Base-by-base conservation (phyloP, 2,113 vertebrate species). In the Zonotrichia leucophrys region DNA sequence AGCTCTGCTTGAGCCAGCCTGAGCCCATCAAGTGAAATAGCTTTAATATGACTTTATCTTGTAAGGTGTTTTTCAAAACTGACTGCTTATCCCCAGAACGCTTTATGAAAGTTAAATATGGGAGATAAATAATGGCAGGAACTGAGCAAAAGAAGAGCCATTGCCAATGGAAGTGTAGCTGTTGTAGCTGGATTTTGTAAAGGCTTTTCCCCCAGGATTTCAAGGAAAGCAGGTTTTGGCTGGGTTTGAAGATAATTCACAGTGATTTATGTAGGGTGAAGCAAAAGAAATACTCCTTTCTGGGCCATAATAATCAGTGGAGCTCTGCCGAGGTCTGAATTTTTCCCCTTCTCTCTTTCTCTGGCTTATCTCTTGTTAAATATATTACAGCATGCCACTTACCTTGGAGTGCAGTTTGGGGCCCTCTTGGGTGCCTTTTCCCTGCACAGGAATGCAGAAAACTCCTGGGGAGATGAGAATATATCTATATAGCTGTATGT, bases 11-110 rank as follows among this genome's bases (percentile, higher is more conserved):
- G 81, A 95, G 70, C 62, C 76, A 95, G 85, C 35, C 35, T 56
- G n/a, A 96, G 90, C 94, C 85, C 59, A 83, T 95, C 90, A 82
- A 68, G 93, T 80, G 74, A 89, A 95, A 95, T 83, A 84, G 89
- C 88, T 93, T 95, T 87, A 87, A 79, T 92, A 74, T 81, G 83
- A 62, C 90, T 96, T 93, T 95, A 89, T 95, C 94, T 94, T 90
- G 85, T 87, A 92, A 87, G 83, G 83, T 94, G 94, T 95, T 97
- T 95, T 93, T 97, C 93, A 93, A 94, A 96, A 90, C 69, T 90
- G 91, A 84, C 90, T 94, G 79, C 83, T 91, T 90, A 90, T 93
- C 77, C 90, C 90, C 86, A 69, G 68, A 83, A 89, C 9, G 20
- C 69, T 93, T 83, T 68, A 39, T 82, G 80, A 80, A 84, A 27